These are phyloP conservation scores for Himalopsyche anomala DNA, from an alignment of 2,888 invertebrate species.

Conservation along the genomic window DNA sequence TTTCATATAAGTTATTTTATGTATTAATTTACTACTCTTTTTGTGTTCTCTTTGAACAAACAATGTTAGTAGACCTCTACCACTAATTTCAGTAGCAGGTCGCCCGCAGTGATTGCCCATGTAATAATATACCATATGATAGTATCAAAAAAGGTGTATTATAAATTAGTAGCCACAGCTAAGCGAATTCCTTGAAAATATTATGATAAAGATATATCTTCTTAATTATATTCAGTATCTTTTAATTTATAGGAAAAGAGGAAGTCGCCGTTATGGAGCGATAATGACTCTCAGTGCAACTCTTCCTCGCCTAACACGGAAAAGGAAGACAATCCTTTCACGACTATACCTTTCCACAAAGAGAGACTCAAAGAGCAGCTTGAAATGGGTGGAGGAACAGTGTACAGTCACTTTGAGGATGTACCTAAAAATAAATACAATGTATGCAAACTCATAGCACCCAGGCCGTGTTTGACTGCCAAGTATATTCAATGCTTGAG, in stretches of 20 bases:
- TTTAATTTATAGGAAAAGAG: conserved; percentile 46
- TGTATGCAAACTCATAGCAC: conserved; percentile 80
- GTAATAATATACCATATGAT: too few species aligned
- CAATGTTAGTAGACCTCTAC: too few species aligned
- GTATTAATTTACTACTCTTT: too few species aligned
- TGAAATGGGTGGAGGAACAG: conserved; percentile 79
- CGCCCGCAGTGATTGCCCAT: too few species aligned
- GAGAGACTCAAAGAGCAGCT: conserved; percentile 80
- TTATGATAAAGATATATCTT: neutral
- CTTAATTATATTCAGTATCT: neutral
- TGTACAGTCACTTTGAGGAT: conserved; percentile 79
- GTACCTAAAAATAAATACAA: conserved; percentile 77
- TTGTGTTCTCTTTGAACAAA: too few species aligned
- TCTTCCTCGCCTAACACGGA: conserved; percentile 58
- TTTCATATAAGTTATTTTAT: too few species aligned
- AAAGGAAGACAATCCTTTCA: conserved; percentile 59
- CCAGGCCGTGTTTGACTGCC: conserved; percentile 83
- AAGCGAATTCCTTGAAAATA: too few species aligned
- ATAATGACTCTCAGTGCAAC: conserved; percentile 52
- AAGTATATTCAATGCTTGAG: conserved; percentile 86
- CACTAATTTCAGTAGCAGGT: too few species aligned
- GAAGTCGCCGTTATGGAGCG: conserved; percentile 49
- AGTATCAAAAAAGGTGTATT: too few species aligned
- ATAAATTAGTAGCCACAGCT: too few species aligned
- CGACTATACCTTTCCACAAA: conserved; percentile 73